Evolutionary conservation across 1,140 invertebrate species (phyloP).

Genomic region (Belonocnema kinseyi): DNA sequence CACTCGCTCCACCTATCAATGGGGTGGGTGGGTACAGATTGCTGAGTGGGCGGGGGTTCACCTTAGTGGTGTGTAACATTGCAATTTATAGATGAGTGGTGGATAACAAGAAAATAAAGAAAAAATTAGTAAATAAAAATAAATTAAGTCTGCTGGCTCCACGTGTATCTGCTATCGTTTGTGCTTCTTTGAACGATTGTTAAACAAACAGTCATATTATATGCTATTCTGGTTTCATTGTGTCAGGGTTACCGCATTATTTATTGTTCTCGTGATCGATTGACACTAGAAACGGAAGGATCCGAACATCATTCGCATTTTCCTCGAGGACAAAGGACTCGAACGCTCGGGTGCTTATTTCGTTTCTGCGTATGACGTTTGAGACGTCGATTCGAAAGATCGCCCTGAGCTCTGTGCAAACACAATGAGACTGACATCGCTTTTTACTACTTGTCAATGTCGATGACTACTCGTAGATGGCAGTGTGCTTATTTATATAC

Average conservation of each 20-base stretch:
- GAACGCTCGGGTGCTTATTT: slow-evolving; percentile 57
- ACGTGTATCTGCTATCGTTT: no score
- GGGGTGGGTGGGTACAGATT: no score
- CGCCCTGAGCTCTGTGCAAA: slow-evolving; percentile 55
- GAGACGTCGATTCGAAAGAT: slow-evolving; percentile 61
- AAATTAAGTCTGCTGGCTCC: no score
- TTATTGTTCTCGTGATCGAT: slow-evolving; percentile 36
- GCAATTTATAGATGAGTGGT: no score
- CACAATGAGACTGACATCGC: slow-evolving; percentile 60
- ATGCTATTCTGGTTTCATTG: neutral
- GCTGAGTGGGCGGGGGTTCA: no score
- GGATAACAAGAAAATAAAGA: no score
- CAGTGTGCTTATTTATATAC: slow-evolving; percentile 53
- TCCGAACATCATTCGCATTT: slow-evolving; percentile 59
- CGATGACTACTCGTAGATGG: slow-evolving; percentile 46
- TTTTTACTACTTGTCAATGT: slow-evolving; percentile 57
- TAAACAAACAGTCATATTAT: neutral
- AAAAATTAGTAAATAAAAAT: no score
- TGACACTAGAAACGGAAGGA: slow-evolving; percentile 44
- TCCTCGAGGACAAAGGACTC: slow-evolving; percentile 57
- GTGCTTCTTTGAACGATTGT: no score
- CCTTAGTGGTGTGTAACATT: no score
- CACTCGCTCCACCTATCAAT: no score
- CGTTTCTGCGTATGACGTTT: slow-evolving; percentile 61
- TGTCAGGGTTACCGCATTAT: neutral